These are phyloP conservation scores for Bryconaethiops microstoma DNA, from an alignment of 2,797 vertebrate genomes.

Conservation along the genomic window DNA sequence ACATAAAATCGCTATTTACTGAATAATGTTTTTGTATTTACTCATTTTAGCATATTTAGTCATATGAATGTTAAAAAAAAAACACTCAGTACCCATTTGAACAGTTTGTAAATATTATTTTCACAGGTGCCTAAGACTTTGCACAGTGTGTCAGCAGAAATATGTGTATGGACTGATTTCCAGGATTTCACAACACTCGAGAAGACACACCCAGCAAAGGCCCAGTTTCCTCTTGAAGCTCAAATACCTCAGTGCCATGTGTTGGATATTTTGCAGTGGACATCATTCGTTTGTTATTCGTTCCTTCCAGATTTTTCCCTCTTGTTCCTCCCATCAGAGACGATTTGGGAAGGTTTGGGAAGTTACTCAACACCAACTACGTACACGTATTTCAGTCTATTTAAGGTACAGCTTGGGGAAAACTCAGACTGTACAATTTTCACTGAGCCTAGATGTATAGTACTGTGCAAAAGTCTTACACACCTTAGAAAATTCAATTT, in stretches of 20 bases:
- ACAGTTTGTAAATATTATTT: no score
- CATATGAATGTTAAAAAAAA: no score
- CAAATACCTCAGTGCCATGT: not conserved
- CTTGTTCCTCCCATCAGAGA: not conserved
- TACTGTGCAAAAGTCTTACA: no score
- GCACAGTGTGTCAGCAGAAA: conserved; percentile 13
- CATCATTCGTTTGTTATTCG: conserved; percentile 10
- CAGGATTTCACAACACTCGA: conserved; percentile 12
- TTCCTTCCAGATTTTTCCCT: conserved; percentile 24
- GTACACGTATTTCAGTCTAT: not conserved
- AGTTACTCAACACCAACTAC: not conserved
- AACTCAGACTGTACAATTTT: no score
- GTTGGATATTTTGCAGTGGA: conserved; percentile 3
- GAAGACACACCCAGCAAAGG: conserved; percentile 19
- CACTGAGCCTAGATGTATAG: no score
- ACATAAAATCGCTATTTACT: no score
- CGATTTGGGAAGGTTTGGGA: not conserved
- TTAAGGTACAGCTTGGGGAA: no score
- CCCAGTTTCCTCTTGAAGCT: not conserved
- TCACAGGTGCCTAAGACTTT: no score
- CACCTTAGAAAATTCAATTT: no score
- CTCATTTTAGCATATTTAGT: no score
- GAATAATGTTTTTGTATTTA: no score
- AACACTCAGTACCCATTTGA: no score
- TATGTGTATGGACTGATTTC: conserved; percentile 1